Evolutionary conservation across 2,888 invertebrate species (phyloP).

Genomic region (Loripinus fragilis): DNA sequence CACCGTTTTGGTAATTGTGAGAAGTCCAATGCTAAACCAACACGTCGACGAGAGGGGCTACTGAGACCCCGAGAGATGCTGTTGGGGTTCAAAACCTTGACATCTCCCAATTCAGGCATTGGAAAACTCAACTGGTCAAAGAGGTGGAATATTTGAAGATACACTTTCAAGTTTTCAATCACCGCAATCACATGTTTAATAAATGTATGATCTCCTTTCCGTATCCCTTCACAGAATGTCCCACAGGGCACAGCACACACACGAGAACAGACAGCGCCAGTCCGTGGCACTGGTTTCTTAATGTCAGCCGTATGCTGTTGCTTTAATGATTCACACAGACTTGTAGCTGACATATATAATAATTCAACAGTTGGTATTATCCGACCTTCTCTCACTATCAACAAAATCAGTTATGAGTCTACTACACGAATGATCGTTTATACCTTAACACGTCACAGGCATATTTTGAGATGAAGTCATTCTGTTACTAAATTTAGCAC

Average conservation of each 20-base stretch:
- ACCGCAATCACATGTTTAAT: not conserved
- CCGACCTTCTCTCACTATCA: slow-evolving; percentile 48
- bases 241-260: not conserved
- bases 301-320: not conserved
- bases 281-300: not conserved
- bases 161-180: not conserved
- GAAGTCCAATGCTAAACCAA: slow-evolving; percentile 53
- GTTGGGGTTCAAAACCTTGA: slow-evolving; percentile 72
- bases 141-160: not conserved
- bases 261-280: not conserved
- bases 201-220: not conserved
- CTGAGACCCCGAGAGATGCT: slow-evolving; percentile 47
- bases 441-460: slow-evolving; percentile 53
- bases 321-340: slow-evolving; percentile 25
- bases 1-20: slow-evolving; percentile 70
- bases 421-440: slow-evolving; percentile 53
- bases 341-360: slow-evolving; percentile 59
- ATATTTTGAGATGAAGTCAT: slow-evolving; percentile 53
- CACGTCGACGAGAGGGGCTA: slow-evolving; percentile 47
- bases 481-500: slow-evolving; percentile 52
- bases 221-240: not conserved
- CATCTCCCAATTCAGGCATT: slow-evolving; percentile 78
- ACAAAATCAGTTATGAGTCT: slow-evolving; percentile 51
- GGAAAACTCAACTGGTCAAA: slow-evolving; percentile 32
- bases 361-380: slow-evolving; percentile 58